Evolutionary conservation across 2,888 invertebrate genomes (phyloP).

Genomic region (Yponomeuta malinellus): DNA sequence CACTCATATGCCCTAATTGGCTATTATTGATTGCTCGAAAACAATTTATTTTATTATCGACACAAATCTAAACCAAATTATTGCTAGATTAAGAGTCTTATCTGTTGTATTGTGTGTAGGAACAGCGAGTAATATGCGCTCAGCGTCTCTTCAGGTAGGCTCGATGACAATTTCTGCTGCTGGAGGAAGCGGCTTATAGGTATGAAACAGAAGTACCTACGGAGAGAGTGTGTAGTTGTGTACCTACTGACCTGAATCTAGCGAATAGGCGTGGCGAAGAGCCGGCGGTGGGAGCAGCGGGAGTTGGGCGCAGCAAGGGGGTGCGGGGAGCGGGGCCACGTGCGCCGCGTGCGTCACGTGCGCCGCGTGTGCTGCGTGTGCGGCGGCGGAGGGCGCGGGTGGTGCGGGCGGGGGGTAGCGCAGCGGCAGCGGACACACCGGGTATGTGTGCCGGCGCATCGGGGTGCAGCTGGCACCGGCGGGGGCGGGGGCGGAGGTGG

Average conservation of each 20-base stretch:
- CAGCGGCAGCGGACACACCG: neutral
- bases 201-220: neutral
- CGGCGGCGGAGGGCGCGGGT: slow-evolving; percentile 16
- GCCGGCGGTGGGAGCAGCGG: neutral
- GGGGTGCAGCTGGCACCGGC: no score
- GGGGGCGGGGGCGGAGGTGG: slow-evolving; percentile 17
- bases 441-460: neutral
- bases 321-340: no score
- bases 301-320: neutral
- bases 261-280: neutral
- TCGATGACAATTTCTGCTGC: neutral
- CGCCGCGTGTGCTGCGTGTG: neutral
- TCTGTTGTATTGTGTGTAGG: neutral
- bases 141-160: neutral
- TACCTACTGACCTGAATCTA: slow-evolving; percentile 20
- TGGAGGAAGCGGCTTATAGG: no score
- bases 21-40: neutral
- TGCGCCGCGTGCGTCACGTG: neutral
- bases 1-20: neutral
- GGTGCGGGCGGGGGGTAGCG: slow-evolving; percentile 4
- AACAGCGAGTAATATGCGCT: neutral
- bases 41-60: neutral
- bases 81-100: neutral
- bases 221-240: neutral
- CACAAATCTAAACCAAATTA: neutral